Conservation (phyloP, 1,140 invertebrate species). For the Caerostris extrusa region DNA sequence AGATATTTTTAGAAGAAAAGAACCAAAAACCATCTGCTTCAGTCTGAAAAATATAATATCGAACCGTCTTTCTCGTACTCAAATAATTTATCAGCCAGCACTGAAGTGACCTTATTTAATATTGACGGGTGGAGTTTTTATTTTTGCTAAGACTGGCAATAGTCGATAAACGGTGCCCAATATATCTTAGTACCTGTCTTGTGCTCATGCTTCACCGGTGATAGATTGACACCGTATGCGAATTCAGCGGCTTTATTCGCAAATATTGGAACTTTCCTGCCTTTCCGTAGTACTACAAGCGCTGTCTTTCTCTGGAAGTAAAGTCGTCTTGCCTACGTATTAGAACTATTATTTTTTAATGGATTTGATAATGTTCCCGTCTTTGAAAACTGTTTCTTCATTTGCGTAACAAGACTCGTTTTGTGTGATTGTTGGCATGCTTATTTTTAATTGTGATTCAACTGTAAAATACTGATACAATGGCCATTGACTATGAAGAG, state of each 20-base stretch:
- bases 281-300: neutral
- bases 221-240: constrained; percentile 34
- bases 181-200: constrained; percentile 37
- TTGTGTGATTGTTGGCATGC: too few species aligned
- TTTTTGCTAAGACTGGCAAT: constrained; percentile 28
- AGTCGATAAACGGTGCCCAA: constrained; percentile 36
- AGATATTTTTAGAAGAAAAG: neutral
- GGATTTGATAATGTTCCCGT: too few species aligned
- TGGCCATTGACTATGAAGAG: constrained; percentile 69
- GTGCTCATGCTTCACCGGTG: constrained; percentile 14
- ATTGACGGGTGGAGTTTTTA: constrained; percentile 33
- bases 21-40: neutral
- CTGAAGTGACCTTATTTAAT: constrained; percentile 59
- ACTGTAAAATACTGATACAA: neutral
- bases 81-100: constrained; percentile 15
- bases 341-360: too few species aligned
- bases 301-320: neutral
- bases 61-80: constrained; percentile 16
- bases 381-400: too few species aligned
- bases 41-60: neutral
- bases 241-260: neutral
- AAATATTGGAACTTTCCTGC: neutral
- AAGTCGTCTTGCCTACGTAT: neutral
- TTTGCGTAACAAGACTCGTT: too few species aligned
- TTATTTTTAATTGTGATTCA: too few species aligned